Percentiles rank a stretch among this genome's conserved stretches.
phyloP scores from a whole-genome alignment of 2,113 vertebrate species.

The Elephantulus edwardii region DNA sequence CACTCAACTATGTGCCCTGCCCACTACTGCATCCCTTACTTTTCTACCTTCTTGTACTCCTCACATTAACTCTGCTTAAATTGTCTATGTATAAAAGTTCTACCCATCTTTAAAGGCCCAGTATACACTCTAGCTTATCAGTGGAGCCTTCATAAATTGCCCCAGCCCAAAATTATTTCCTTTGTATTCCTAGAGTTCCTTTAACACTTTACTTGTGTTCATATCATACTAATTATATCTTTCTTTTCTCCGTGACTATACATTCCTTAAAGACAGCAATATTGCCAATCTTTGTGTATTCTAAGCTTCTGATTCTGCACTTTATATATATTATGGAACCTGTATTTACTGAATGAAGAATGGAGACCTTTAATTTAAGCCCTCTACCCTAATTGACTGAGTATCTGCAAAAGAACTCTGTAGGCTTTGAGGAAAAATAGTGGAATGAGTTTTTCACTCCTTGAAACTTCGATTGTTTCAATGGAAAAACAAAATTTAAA shows the following conservation, averaged over 20 bases:
- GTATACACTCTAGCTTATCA: background rate
- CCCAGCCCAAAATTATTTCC: background rate
- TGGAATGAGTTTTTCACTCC: no score
- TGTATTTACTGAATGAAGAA: constrained; percentile 28
- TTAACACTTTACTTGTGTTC: background rate
- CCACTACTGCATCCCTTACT: background rate
- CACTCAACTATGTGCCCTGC: background rate
- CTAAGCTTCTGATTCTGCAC: background rate
- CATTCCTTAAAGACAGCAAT: constrained; percentile 15
- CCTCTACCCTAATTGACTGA: background rate
- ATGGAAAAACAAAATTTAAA: no score
- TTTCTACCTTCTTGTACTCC: background rate
- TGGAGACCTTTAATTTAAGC: background rate
- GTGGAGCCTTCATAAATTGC: background rate
- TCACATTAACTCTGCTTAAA: background rate
- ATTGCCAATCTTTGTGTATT: background rate
- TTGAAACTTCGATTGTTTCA: no score
- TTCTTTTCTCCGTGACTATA: constrained; percentile 9
- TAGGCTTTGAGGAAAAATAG: no score
- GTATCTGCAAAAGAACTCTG: no score
- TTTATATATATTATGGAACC: background rate
- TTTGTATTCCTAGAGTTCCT: background rate
- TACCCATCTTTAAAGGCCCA: background rate
- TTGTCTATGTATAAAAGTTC: constrained; percentile 2
- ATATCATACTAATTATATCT: background rate